These are phyloP conservation scores for Cremastinae sp. DNA, from an alignment of 2,888 invertebrate genomes.

Conservation along the genomic window DNA sequence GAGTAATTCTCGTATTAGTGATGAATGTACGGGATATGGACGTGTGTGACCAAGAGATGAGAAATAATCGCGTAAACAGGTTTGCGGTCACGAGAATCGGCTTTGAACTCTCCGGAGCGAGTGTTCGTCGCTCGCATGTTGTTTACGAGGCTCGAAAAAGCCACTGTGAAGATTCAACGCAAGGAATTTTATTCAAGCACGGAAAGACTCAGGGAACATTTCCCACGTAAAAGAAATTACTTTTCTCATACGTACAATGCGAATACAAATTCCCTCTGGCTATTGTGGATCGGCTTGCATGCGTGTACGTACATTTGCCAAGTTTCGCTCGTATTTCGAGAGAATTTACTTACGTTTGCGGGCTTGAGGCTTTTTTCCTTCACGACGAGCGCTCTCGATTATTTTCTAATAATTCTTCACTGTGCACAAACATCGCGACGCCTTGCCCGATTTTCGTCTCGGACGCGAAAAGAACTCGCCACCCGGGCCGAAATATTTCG, in stretches of 20 bases:
- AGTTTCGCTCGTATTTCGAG: slow-evolving; percentile 17
- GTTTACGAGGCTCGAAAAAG: slow-evolving; percentile 44
- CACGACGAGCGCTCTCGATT: slow-evolving; percentile 60
- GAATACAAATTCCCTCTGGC: not conserved
- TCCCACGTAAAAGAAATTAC: slow-evolving; percentile 52
- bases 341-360: slow-evolving; percentile 38
- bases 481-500: slow-evolving; percentile 63
- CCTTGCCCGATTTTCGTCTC: slow-evolving; percentile 26
- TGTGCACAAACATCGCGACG: slow-evolving; percentile 64
- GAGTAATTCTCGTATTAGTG: slow-evolving; percentile 35
- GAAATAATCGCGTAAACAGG: slow-evolving; percentile 58
- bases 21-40: slow-evolving; percentile 11
- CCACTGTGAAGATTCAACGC: slow-evolving; percentile 39
- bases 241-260: slow-evolving; percentile 15
- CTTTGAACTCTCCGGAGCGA: not conserved
- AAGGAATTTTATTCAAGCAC: slow-evolving; percentile 51
- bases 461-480: slow-evolving; percentile 24
- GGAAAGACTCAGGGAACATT: slow-evolving; percentile 43
- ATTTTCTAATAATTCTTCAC: slow-evolving; percentile 51
- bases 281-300: not conserved
- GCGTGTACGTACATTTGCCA: slow-evolving; percentile 24
- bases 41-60: slow-evolving; percentile 20
- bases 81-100: slow-evolving; percentile 54
- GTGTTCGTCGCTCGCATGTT: slow-evolving; percentile 17
- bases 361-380: slow-evolving; percentile 51